Conservation (phyloP, 2,888 invertebrate genomes). For the Phyllotreta striolata region DNA sequence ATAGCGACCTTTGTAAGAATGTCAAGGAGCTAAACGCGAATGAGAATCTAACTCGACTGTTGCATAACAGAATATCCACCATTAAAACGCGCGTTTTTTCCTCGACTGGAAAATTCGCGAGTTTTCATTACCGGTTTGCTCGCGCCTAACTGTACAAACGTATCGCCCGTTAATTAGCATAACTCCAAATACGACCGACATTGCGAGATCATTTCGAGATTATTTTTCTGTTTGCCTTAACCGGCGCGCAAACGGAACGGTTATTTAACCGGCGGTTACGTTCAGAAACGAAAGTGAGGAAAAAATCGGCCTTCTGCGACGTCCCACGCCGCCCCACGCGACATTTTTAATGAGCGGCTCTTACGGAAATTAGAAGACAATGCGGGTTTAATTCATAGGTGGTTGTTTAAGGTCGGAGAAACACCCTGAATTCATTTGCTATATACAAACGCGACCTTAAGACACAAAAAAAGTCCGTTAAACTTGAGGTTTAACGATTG, state of each 20-base stretch:
- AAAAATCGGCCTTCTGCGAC: constrained; percentile 35
- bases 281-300: constrained; percentile 31
- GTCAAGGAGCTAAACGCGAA: constrained; percentile 23
- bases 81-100: neutral
- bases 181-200: too few species aligned
- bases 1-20: constrained; percentile 27
- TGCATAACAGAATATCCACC: constrained; percentile 19
- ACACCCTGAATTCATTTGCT: too few species aligned
- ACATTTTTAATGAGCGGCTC: constrained; percentile 11
- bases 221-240: neutral
- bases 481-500: too few species aligned
- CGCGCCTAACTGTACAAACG: neutral
- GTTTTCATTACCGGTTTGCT: neutral
- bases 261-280: constrained; percentile 20
- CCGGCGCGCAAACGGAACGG: constrained; percentile 1
- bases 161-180: too few species aligned
- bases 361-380: neutral
- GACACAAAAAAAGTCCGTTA: too few species aligned
- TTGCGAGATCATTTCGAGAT: too few species aligned
- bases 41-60: constrained; percentile 11
- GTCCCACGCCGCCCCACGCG: constrained; percentile 31
- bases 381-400: neutral
- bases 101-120: neutral
- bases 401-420: too few species aligned
- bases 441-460: too few species aligned